A percentile compares a stretch with the other conserved stretches of the same genome.
These are phyloP conservation scores for Sterrhoptilus dennistouni DNA, from an alignment of 2,113 vertebrate species.

Conservation along the genomic window DNA sequence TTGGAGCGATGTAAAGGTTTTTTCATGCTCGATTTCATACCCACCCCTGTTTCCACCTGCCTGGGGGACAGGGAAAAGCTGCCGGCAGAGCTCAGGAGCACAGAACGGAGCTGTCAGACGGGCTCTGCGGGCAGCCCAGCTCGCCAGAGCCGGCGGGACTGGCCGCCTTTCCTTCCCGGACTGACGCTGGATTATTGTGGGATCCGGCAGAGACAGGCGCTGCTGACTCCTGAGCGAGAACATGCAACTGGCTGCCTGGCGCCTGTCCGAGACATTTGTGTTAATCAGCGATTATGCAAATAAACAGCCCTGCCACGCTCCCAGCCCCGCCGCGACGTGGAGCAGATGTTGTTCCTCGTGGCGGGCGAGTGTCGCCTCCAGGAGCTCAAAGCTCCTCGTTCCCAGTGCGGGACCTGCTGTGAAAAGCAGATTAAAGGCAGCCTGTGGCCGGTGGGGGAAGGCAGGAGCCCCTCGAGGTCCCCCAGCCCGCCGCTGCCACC, in stretches of 20 bases:
- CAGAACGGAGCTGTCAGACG: background rate
- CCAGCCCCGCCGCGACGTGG: fast-evolving
- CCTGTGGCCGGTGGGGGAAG: background rate
- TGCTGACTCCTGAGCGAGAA: background rate
- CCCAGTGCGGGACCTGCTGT: background rate
- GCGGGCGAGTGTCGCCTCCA: background rate
- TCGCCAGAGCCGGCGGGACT: fast-evolving
- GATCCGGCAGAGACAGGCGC: background rate
- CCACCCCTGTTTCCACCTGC: background rate
- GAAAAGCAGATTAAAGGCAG: background rate
- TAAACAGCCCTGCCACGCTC: background rate
- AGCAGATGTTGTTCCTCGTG: background rate
- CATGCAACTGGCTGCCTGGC: background rate
- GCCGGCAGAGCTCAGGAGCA: fast-evolving
- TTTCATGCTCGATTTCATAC: background rate
- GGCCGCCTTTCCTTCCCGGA: fast-evolving
- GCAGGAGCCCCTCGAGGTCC: background rate
- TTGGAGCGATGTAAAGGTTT: background rate
- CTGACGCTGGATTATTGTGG: background rate
- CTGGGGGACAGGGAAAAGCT: background rate
- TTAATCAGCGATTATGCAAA: conserved; percentile 16
- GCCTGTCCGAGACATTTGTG: background rate
- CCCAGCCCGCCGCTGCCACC: background rate
- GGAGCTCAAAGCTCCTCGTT: background rate
- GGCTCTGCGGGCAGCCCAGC: background rate